Percentiles rank a stretch among this genome's conserved stretches.
Evolutionary conservation across 2,888 invertebrate species (phyloP).

Genomic region (Spisula subtruncata): DNA sequence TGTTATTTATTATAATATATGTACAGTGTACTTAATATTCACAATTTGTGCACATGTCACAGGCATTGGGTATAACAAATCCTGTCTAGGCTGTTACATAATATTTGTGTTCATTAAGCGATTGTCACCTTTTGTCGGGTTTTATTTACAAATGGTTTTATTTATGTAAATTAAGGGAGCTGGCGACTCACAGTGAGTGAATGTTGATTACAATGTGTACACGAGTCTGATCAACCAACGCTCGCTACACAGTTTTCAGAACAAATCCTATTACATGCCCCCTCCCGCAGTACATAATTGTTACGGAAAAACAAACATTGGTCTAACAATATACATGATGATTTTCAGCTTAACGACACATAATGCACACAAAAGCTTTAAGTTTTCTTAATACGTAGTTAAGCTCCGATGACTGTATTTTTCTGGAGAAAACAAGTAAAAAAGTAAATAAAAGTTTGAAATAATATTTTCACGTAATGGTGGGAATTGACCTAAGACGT

Average conservation of each 20-base stretch:
- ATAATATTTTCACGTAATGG: conserved; percentile 56
- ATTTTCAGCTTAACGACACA: conserved; percentile 64
- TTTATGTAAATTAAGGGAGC: background rate
- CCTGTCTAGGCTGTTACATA: background rate
- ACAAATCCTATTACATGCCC: background rate
- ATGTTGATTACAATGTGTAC: background rate
- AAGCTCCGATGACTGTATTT: conserved; percentile 44
- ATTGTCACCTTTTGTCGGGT: background rate
- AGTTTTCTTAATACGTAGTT: conserved; percentile 34
- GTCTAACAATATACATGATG: conserved; percentile 51
- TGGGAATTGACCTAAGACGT: conserved; percentile 49
- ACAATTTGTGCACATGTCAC: background rate
- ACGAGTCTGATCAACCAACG: background rate
- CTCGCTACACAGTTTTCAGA: background rate
- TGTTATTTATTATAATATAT: too few relatives aligned
- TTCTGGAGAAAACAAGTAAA: conserved; percentile 52
- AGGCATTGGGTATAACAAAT: background rate
- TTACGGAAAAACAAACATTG: conserved; percentile 32
- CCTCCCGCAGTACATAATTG: conserved; percentile 36
- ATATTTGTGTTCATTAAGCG: background rate
- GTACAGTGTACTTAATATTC: background rate
- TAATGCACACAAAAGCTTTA: conserved; percentile 49
- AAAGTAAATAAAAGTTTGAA: conserved; percentile 54
- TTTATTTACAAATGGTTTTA: background rate
- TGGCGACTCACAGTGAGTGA: too few relatives aligned